Conservation (phyloP, 2,113 vertebrate species). For the Hypanus sabinus region DNA sequence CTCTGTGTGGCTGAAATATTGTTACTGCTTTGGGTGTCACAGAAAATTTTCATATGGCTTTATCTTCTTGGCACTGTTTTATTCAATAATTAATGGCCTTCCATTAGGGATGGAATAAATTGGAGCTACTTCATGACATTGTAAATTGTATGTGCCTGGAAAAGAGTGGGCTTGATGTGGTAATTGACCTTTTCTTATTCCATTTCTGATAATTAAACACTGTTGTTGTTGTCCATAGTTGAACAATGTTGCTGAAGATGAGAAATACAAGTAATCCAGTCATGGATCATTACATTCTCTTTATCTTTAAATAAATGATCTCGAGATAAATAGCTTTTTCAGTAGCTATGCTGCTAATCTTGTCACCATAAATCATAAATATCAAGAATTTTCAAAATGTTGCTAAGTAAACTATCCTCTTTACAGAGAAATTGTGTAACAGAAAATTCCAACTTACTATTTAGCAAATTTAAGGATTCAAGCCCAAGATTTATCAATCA, state of each 20-base stretch:
- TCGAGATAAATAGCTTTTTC: not conserved
- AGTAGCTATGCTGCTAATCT: not conserved
- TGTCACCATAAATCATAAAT: not conserved
- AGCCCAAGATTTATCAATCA: not conserved
- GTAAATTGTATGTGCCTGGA: not conserved
- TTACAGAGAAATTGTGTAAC: not conserved
- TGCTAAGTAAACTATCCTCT: no score
- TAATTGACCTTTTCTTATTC: not conserved
- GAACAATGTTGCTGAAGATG: not conserved
- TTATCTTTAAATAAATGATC: not conserved
- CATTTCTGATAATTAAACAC: not conserved
- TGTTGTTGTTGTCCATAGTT: not conserved
- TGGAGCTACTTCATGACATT: not conserved
- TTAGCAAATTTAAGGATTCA: not conserved
- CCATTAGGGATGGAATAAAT: not conserved
- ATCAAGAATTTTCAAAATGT: not conserved
- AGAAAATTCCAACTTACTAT: not conserved
- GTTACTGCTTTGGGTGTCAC: not conserved
- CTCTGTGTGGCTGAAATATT: not conserved
- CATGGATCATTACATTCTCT: not conserved
- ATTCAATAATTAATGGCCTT: not conserved
- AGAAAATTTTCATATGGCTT: not conserved
- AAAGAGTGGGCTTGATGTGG: not conserved
- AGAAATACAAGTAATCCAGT: not conserved
- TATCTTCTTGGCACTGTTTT: conserved; percentile 15